Conservation (phyloP, 2,113 vertebrate genomes). For the Pomatorhinus ruficollis region DNA sequence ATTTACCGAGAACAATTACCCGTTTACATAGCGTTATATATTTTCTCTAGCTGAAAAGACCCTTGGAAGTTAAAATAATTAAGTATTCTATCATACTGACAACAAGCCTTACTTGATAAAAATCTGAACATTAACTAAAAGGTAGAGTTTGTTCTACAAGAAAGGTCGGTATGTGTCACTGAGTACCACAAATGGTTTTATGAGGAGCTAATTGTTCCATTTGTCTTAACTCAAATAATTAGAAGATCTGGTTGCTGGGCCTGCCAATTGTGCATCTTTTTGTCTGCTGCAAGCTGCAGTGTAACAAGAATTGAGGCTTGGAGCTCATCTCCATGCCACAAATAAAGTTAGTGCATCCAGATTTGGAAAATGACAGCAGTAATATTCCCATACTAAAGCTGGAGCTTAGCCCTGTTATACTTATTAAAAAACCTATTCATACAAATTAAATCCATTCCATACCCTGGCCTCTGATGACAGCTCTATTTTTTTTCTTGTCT, state of each 20-base stretch:
- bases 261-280: background rate
- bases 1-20: constrained; percentile 30
- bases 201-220: constrained; percentile 9
- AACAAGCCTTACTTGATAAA: background rate
- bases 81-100: constrained; percentile 31
- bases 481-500: constrained; percentile 75
- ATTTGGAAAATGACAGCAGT: constrained; percentile 72
- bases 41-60: background rate
- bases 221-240: constrained; percentile 43
- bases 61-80: constrained; percentile 33
- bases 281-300: background rate
- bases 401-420: constrained; percentile 72
- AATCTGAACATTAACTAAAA: constrained; percentile 14
- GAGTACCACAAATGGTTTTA: constrained; percentile 24
- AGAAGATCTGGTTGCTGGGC: constrained; percentile 2
- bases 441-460: constrained; percentile 80
- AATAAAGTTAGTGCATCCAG: constrained; percentile 71
- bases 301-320: constrained; percentile 44
- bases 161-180: constrained; percentile 23
- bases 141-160: background rate
- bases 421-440: constrained; percentile 82
- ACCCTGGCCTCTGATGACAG: constrained; percentile 75
- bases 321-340: constrained; percentile 42
- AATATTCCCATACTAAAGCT: constrained; percentile 68
- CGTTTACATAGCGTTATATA: background rate